phyloP scores from a whole-genome alignment of 2,113 vertebrate species.

The Calonectris borealis region DNA sequence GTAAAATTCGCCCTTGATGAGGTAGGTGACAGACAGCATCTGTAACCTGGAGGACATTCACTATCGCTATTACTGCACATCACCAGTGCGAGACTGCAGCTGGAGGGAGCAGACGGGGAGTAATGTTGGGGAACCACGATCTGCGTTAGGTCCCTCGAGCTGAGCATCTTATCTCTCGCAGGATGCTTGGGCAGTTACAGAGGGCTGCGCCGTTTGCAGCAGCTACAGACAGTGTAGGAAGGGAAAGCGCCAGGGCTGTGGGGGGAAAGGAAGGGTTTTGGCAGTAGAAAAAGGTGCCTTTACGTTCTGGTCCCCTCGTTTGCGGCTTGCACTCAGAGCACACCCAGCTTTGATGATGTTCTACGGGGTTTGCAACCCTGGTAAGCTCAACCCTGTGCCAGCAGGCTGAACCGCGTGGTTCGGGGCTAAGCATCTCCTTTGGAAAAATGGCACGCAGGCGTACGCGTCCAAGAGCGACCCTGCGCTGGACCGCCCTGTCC shows the following conservation, averaged over 20 bases:
- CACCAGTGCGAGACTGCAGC: not conserved
- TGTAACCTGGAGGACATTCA: not conserved
- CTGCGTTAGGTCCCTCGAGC: not conserved
- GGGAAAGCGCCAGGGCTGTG: not conserved
- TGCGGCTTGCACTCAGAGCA: not conserved
- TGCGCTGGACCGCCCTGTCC: not conserved
- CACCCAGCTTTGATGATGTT: not conserved
- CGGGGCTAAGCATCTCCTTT: not conserved
- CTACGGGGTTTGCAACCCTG: not conserved
- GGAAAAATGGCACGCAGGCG: fast-evolving
- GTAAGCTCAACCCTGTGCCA: not conserved
- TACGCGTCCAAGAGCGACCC: not conserved
- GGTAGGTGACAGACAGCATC: not conserved
- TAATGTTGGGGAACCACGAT: fast-evolving
- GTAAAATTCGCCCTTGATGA: not conserved
- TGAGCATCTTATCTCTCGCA: not conserved
- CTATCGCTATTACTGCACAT: not conserved
- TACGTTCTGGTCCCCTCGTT: not conserved
- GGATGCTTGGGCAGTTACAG: fast-evolving
- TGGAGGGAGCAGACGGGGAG: not conserved
- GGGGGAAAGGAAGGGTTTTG: not conserved
- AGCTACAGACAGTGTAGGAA: not conserved
- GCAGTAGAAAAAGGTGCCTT: not conserved
- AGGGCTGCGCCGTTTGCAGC: not conserved
- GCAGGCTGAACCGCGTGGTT: not conserved